Percentiles rank a stretch among this genome's conserved stretches.
These are phyloP conservation scores for Dendrocincla tyrannina DNA, from an alignment of 2,797 vertebrate genomes.

Conservation along the genomic window DNA sequence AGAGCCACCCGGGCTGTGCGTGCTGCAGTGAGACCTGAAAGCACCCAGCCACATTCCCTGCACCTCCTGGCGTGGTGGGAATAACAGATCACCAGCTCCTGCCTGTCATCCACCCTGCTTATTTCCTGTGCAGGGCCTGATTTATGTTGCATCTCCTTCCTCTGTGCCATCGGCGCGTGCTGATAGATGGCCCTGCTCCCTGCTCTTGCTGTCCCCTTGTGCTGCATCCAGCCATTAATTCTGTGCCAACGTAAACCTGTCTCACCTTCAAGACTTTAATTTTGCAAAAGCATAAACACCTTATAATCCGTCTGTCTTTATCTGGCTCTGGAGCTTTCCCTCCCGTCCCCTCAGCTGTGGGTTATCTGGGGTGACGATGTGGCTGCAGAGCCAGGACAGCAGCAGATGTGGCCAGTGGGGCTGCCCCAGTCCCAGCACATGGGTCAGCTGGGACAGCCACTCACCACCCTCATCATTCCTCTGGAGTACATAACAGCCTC, in stretches of 20 bases:
- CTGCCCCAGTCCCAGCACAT: neutral
- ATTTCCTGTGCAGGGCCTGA: constrained; percentile 28
- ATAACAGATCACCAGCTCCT: constrained; percentile 50
- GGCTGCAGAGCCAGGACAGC: neutral
- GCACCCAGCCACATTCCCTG: constrained; percentile 8
- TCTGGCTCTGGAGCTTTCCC: neutral
- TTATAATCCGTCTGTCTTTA: constrained; percentile 46
- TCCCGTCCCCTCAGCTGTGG: neutral
- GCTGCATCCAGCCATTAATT: constrained; percentile 59
- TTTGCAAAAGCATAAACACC: constrained; percentile 61
- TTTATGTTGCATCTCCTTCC: constrained; percentile 51
- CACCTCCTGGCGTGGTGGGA: neutral
- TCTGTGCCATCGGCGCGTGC: constrained; percentile 5
- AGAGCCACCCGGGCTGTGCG: rapidly evolving
- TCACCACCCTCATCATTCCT: neutral
- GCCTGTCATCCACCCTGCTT: constrained; percentile 51
- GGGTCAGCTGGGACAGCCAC: neutral
- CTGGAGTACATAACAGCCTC: neutral
- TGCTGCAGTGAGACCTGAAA: neutral
- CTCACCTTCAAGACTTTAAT: constrained; percentile 61
- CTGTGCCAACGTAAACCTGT: constrained; percentile 65
- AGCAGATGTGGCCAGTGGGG: neutral
- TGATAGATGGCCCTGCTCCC: constrained; percentile 56
- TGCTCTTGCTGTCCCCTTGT: constrained; percentile 52
- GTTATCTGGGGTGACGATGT: constrained; percentile 18